Evolutionary conservation across 2,888 invertebrate species (phyloP).

Genomic region (Drosophila robusta): DNA sequence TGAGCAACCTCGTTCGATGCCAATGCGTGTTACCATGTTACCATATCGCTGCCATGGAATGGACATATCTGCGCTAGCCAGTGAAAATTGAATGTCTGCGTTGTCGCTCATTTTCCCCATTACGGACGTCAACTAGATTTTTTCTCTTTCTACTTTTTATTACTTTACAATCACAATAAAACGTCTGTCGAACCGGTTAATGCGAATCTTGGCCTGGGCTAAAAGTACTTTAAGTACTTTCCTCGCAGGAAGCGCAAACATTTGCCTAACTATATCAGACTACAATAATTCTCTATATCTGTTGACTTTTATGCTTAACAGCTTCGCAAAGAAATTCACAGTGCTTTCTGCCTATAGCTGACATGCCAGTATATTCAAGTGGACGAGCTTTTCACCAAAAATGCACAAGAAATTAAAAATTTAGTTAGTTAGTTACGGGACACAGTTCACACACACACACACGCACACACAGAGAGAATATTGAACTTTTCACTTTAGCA

Average conservation of each 20-base stretch:
- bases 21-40: slow-evolving; percentile 74
- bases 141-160: slow-evolving; percentile 52
- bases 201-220: background rate
- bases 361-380: slow-evolving; percentile 4
- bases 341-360: background rate
- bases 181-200: slow-evolving; percentile 27
- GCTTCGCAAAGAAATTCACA: too few species aligned
- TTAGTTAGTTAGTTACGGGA: background rate
- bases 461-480: slow-evolving; percentile 18
- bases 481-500: slow-evolving; percentile 17
- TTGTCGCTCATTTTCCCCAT: slow-evolving; percentile 65
- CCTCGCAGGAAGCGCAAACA: slow-evolving; percentile 7
- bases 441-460: slow-evolving; percentile 20
- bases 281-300: too few species aligned
- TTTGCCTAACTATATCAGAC: background rate
- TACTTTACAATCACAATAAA: slow-evolving; percentile 3
- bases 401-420: background rate
- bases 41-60: slow-evolving; percentile 48
- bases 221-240: background rate
- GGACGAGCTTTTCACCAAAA: background rate
- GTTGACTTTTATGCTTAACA: too few species aligned
- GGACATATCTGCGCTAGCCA: slow-evolving; percentile 7
- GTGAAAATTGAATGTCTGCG: slow-evolving; percentile 66
- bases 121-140: slow-evolving; percentile 67
- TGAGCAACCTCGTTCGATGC: slow-evolving; percentile 28